Evolutionary conservation across 2,888 invertebrate genomes (phyloP), one percentile per base, ranked within the genome.

Genomic region (Chrysolina oricalcia): DNA sequence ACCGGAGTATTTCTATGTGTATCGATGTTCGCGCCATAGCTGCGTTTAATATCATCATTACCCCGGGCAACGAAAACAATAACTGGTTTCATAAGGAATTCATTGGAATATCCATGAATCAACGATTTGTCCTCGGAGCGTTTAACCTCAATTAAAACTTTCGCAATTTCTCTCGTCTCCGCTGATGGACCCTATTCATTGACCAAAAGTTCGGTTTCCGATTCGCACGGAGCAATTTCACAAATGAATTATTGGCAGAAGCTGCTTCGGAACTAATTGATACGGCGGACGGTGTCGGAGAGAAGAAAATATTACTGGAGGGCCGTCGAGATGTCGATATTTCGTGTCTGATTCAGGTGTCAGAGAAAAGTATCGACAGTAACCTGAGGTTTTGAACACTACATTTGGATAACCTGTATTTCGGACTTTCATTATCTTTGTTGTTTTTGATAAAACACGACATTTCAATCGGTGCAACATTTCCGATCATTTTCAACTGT

Each of bases 71-170:
- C 17, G n/a, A 50, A 9, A 59, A 10, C 59, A 68, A 68, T 68
- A 53, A 68, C 56, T 53, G 40, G 53, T 72, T 74, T 70, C 50
- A 74, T 72, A 41, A 41, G 53, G 62, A 76, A 74, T 74, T 73
- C 59, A 78, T 73, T 77, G 75, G 66, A 64, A 43, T 73, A 69
- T 46, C 66, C 76, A 70, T 78, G 75, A 78, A 77, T 78, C 76
- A 77, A 63, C 35, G 67, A 72, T 72, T 78, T 75, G 75, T 76
- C 75, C 73, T 73, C 72, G 75, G 59, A 72, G 75, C 75, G 73
- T 76, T 79, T 76, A 80, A 78, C 74, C 75, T 73, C 80, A 80
- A 80, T 80, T 80, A 80, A 80, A 80, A 80, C 80, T 80, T 80
- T 77, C 50, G 72, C 77, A 77, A 78, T 77, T 75, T 78, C 73